These are phyloP conservation scores for Melanerpes aurifrons DNA, from an alignment of 2,113 vertebrate genomes.

Conservation along the genomic window DNA sequence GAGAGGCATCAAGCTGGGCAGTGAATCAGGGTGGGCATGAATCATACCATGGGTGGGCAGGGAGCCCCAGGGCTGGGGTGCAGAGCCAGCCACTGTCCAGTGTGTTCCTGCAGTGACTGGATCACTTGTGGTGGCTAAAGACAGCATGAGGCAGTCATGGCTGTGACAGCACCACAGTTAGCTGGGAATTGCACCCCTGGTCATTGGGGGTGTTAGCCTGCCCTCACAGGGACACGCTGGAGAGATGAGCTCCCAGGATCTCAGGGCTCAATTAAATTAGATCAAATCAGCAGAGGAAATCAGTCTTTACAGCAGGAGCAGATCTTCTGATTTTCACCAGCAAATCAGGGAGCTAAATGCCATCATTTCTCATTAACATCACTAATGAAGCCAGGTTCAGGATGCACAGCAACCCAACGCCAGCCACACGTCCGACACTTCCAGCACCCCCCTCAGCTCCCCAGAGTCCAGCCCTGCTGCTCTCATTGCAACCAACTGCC, in stretches of 20 bases:
- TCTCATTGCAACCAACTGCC: accelerated
- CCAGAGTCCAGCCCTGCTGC: background rate
- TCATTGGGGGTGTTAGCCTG: background rate
- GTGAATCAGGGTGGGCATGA: background rate
- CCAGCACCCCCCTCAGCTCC: background rate
- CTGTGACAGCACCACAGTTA: background rate
- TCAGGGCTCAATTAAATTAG: slow-evolving; percentile 46
- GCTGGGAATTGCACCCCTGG: background rate
- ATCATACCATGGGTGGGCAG: background rate
- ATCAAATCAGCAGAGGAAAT: slow-evolving; percentile 61
- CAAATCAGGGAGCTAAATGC: slow-evolving; percentile 30
- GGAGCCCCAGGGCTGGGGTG: background rate
- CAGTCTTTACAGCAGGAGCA: slow-evolving; percentile 25
- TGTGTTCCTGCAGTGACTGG: background rate
- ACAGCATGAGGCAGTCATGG: background rate
- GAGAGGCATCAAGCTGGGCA: background rate
- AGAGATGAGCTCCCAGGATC: slow-evolving; percentile 15
- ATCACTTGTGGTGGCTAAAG: background rate
- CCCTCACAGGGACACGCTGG: no score
- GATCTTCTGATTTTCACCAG: slow-evolving; percentile 17
- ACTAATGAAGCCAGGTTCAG: slow-evolving; percentile 5
- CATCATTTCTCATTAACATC: slow-evolving; percentile 24
- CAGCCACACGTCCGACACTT: accelerated
- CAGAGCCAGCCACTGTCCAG: background rate
- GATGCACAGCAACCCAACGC: background rate